Conservation (phyloP, 2,888 invertebrate genomes). For the Leistus spinibarbis region DNA sequence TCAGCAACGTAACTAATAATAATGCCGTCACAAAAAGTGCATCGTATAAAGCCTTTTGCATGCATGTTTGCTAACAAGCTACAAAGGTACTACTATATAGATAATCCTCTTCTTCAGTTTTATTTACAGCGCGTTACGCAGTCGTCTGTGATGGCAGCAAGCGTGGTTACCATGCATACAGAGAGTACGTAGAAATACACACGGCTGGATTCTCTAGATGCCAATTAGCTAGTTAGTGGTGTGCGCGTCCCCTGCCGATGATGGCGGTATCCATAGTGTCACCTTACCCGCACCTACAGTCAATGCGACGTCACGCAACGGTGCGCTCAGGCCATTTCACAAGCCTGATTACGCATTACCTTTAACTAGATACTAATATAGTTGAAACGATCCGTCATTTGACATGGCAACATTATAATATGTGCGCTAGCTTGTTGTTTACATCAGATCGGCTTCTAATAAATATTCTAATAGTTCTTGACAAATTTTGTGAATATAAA, state of each 20-base stretch:
- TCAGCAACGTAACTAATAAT: no score
- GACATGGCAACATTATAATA: no score
- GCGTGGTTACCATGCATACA: not conserved
- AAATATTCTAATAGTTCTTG: no score
- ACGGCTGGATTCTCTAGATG: not conserved
- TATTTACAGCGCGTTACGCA: not conserved
- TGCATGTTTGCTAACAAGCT: no score
- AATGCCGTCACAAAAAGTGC: no score
- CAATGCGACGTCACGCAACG: not conserved
- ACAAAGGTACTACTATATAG: no score
- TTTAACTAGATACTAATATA: not conserved
- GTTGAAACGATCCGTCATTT: no score
- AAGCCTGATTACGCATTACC: not conserved
- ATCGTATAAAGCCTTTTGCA: no score
- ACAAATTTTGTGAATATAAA: no score
- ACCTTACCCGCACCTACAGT: not conserved
- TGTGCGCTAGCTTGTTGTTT: no score
- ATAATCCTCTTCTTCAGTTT: not conserved
- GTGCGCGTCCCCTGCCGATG: not conserved
- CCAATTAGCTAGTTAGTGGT: not conserved
- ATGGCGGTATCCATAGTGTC: not conserved
- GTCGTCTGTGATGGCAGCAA: not conserved
- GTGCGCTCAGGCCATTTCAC: not conserved
- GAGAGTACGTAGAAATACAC: not conserved
- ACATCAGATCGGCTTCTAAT: no score